Base-by-base conservation (phyloP, 2,888 invertebrate species). In the Ferdinandea cuprea region DNA sequence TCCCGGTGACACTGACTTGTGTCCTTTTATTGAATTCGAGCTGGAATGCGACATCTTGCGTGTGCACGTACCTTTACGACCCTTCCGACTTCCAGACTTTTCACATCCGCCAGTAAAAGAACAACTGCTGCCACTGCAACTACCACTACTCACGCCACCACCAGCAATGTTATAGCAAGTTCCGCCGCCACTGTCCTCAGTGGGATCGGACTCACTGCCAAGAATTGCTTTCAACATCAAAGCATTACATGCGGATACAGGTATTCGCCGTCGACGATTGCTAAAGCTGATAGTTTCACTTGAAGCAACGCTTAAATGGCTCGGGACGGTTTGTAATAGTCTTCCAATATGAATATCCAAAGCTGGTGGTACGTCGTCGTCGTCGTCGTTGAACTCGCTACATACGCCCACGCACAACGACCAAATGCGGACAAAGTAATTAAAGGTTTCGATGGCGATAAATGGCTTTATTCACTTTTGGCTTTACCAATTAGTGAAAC, bases 161-260 rank as follows among this genome's bases (percentile, higher is more conserved):
- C 86, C 84, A 21, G 85, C 50, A 58, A 21, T 58, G 25, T 44
- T 48, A 32, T 66, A 66, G 30, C 69, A 66, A 63, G 66, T 35
- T 37, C 77, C 77, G 58, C 77, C 81, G 66, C 86, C 86, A 85
- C 86, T 87, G 78, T 88, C 89, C 85, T 88, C 88, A 85, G 87
- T 87, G 68, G 87, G 87, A 87, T 87, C 89, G 86, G 89, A 87
- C 86, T 89, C 89, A 79, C 87, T 87, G 86, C 89, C 88, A 69
- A 89, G 87, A 76, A 90, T 88, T 73, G 89, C 89, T 85, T 88
- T 90, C 87, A 90, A 89, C 90, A 90, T 90, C 88, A 90, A 90
- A 87, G 88, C 90, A 90, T 90, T 88, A 88, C 89, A 88, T 84
- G 86, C 87, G 40, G 88, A 88, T 84, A 86, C 87, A 44, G 88